A percentile compares a stretch with the other conserved stretches of the same genome.
Conservation (phyloP, 1,140 invertebrate genomes). For the Euwallacea similis region DNA sequence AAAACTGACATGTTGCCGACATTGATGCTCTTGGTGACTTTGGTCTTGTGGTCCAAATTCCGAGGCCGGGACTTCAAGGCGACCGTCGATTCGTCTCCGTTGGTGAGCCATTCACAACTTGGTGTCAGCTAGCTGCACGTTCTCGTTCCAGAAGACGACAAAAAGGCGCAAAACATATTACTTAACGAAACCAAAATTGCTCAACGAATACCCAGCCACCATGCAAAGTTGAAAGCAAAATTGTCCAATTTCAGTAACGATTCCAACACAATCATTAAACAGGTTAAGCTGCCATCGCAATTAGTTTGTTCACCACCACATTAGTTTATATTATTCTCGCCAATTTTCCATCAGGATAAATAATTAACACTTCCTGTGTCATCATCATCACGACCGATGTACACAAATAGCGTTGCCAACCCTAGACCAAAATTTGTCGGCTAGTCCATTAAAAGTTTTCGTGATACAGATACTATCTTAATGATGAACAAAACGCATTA, state of each 20-base stretch:
- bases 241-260: too few relatives aligned
- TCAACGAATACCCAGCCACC: background rate
- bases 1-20: too few relatives aligned
- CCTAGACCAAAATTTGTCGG: constrained; percentile 17
- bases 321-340: constrained; percentile 5
- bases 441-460: constrained; percentile 28
- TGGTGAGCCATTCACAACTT: too few relatives aligned
- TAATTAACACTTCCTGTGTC: constrained; percentile 13
- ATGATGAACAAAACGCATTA: constrained; percentile 33
- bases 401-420: constrained; percentile 16
- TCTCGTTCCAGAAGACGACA: too few relatives aligned
- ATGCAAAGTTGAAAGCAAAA: too few relatives aligned
- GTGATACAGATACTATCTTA: constrained; percentile 32
- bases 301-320: background rate
- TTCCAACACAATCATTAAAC: background rate
- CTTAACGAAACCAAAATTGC: background rate
- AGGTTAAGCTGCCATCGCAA: background rate
- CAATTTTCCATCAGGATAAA: constrained; percentile 10
- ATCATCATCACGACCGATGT: background rate
- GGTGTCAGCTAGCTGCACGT: too few relatives aligned
- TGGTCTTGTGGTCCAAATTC: too few relatives aligned
- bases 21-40: too few relatives aligned
- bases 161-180: too few relatives aligned
- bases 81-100: too few relatives aligned
- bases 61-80: too few relatives aligned